phyloP scores from a whole-genome alignment of 2,113 vertebrate genomes.

The Pseudonaja textilis region DNA sequence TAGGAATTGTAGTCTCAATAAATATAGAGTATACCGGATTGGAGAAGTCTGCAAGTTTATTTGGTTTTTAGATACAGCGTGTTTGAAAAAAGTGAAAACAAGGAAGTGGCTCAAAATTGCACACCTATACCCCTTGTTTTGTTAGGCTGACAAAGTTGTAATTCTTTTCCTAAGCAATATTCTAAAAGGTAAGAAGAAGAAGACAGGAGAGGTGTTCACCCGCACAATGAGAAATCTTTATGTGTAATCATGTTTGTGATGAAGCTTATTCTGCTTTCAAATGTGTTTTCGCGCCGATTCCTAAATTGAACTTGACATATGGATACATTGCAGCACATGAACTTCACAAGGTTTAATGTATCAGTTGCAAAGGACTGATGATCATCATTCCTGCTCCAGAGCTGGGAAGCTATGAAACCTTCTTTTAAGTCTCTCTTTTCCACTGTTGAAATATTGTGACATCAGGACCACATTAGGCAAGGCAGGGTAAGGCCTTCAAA shows the following conservation, averaged over 20 bases:
- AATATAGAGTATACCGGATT: neutral
- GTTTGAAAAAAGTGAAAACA: neutral
- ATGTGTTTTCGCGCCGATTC: neutral
- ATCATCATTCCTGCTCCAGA: neutral
- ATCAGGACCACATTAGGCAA: neutral
- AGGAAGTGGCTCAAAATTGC: neutral
- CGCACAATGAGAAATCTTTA: neutral
- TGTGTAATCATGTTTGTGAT: neutral
- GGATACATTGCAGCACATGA: neutral
- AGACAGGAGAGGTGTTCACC: neutral
- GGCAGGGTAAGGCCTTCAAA: neutral
- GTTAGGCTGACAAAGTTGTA: neutral
- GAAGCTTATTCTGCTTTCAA: neutral
- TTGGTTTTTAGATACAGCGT: neutral
- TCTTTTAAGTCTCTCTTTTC: neutral
- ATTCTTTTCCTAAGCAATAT: neutral
- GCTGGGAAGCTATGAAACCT: neutral
- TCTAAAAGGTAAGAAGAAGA: neutral
- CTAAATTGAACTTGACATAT: neutral
- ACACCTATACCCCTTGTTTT: neutral
- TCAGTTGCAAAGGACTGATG: neutral
- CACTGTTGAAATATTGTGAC: neutral
- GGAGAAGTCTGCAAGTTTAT: neutral
- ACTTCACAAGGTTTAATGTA: neutral
- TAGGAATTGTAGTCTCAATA: neutral